phyloP scores from a whole-genome alignment of 2,113 vertebrate species.

The Lipophrys pholis region DNA sequence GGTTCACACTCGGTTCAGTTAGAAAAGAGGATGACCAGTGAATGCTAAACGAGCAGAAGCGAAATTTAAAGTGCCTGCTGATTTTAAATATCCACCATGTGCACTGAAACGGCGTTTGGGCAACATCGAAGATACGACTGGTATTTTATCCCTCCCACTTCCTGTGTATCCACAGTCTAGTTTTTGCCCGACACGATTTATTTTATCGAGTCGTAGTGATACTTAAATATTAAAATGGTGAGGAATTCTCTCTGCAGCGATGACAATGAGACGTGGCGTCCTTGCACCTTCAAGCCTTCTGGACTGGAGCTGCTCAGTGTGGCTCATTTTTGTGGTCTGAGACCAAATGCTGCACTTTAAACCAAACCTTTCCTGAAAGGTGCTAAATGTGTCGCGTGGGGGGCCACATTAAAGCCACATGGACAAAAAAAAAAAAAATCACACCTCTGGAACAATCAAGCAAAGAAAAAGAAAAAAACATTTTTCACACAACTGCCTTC shows the following conservation, averaged over 20 bases:
- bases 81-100: neutral
- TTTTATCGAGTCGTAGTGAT: no score
- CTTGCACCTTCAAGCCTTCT: conserved; percentile 28
- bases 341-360: conserved; percentile 37
- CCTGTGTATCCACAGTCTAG: neutral
- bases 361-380: neutral
- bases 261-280: conserved; percentile 12
- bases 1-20: conserved; percentile 52
- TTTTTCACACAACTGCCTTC: neutral
- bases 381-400: conserved; percentile 12
- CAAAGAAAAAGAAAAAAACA: conserved; percentile 2
- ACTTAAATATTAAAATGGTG: no score
- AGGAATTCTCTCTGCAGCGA: neutral
- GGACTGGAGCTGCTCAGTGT: conserved; percentile 1
- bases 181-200: no score
- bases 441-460: conserved; percentile 28
- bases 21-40: conserved; percentile 13
- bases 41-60: conserved; percentile 1
- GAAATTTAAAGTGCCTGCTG: neutral
- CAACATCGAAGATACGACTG: neutral
- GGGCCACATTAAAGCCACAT: conserved; percentile 20
- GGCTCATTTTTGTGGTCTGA: conserved; percentile 27
- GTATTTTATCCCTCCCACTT: neutral
- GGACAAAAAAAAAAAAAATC: conserved; percentile 20
- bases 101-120: neutral